Base-by-base conservation (phyloP, 1,140 invertebrate species). In the Antheraea pernyi region DNA sequence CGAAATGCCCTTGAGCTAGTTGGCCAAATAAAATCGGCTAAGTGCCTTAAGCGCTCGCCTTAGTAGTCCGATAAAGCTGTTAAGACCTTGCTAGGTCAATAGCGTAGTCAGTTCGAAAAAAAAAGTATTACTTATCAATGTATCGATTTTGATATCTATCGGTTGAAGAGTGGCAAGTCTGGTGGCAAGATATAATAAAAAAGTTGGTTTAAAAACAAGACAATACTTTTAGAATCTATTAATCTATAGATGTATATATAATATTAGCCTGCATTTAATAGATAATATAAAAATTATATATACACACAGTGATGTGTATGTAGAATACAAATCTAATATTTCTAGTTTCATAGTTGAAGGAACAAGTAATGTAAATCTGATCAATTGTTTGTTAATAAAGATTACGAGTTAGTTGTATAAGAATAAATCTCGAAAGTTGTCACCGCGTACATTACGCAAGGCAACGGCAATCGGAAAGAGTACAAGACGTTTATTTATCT, bases 401-500 rank as follows among this genome's bases (percentile, higher is more conserved):
- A 74, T 76, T 74, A 76, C 67, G 69, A 68, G 67, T 63, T 59
- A 39, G 69, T 70, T 71, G 70, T 72, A 69, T 67, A 71, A 67
- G 42, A 67, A 79, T 80, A 77, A 81, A 78, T 76, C 71, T 71
- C 61, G 62, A 70, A 68, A 74, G 10, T 36, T 82, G 76, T 79
- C 77, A 79, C 72, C 70, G 70, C 69, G 68, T 70, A 73, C 58
- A 73, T 83, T 81, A 79, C 74, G 77, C 74, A 82, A 81, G 68
- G 70, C 72, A 76, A 73, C 75, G 68, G 73, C 73, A 75, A 65
- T 76, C 69, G 66, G 77, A 78, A 81, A 76, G 72, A 78, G 79
- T 77, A 78, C 74, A 78, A 80, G 75, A 76, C 78, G 81, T 84
- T 86, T 87, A 87, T 84, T 86, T 87, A 87, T 89, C 85, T 86